Evolutionary conservation across 1,140 invertebrate species (phyloP).

Genomic region (Calycopis cecrops): DNA sequence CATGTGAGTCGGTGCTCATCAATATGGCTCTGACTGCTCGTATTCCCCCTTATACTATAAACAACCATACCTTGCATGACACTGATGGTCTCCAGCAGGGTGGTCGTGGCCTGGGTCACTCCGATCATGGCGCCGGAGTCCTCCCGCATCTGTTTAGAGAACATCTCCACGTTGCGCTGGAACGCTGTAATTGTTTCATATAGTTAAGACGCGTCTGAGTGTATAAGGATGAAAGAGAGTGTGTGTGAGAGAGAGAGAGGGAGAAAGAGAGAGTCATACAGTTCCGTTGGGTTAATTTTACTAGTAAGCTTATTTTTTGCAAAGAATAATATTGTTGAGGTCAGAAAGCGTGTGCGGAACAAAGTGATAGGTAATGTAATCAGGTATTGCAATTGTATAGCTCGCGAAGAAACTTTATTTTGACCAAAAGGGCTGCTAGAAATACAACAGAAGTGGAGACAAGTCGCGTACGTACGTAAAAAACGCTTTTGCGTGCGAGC

Average conservation of each 20-base stretch:
- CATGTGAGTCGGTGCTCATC: no score
- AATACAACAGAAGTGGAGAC: neutral
- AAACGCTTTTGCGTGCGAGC: neutral
- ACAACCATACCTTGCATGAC: slow-evolving; percentile 43
- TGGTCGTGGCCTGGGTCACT: slow-evolving; percentile 38
- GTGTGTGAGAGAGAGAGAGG: no score
- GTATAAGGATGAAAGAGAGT: no score
- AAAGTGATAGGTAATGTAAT: no score
- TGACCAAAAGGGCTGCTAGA: neutral
- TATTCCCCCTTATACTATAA: no score
- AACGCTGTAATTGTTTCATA: slow-evolving; percentile 33
- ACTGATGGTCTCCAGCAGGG: slow-evolving; percentile 39
- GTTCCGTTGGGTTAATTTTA: no score
- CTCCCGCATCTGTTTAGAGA: slow-evolving; percentile 39
- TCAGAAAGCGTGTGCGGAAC: no score
- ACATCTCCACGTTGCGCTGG: slow-evolving; percentile 27
- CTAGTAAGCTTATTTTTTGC: no score
- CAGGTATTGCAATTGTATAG: neutral
- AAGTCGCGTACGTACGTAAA: neutral
- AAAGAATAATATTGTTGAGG: no score
- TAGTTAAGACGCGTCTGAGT: no score
- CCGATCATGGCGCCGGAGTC: slow-evolving; percentile 37
- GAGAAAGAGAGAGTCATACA: no score
- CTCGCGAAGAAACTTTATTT: neutral
- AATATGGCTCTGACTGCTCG: no score